Conservation (phyloP, 2,113 vertebrate genomes). For the Mesembrinibis cayennensis region DNA sequence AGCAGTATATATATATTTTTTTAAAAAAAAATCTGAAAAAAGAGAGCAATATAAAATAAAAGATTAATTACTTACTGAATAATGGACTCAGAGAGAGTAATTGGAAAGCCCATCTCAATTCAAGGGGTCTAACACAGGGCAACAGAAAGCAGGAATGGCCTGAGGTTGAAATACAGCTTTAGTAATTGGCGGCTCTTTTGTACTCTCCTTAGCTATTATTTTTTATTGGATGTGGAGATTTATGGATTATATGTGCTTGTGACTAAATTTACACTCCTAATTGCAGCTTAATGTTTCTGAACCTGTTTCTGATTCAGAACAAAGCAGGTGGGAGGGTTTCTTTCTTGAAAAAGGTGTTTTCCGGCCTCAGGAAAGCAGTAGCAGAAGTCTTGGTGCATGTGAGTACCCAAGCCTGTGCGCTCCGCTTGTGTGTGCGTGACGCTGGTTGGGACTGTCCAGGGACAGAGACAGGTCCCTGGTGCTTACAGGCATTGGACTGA, state of each 20-base stretch:
- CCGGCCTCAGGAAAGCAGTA: not conserved
- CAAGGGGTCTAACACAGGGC: not conserved
- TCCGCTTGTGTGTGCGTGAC: rapidly evolving
- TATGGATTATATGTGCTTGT: constrained; percentile 6
- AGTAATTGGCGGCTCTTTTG: not conserved
- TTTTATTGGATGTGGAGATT: constrained; percentile 52
- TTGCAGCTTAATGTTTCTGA: constrained; percentile 18
- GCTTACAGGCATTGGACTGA: not conserved
- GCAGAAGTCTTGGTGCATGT: not conserved
- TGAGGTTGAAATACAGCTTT: constrained; percentile 15
- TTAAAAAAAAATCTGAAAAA: not conserved
- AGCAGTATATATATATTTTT: too few species aligned
- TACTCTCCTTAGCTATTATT: constrained; percentile 15
- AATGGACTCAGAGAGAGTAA: constrained; percentile 5
- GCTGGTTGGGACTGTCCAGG: not conserved
- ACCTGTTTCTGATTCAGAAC: not conserved
- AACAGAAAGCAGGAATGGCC: not conserved
- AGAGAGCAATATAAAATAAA: not conserved
- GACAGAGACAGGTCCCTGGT: not conserved
- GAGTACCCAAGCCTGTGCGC: rapidly evolving
- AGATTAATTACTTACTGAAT: not conserved
- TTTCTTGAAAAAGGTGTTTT: constrained; percentile 1
- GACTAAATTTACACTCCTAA: constrained; percentile 36
- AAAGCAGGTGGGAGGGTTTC: not conserved
- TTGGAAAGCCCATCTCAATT: not conserved